phyloP scores from a whole-genome alignment of 2,113 vertebrate genomes.

The Tragelaphus scriptus region DNA sequence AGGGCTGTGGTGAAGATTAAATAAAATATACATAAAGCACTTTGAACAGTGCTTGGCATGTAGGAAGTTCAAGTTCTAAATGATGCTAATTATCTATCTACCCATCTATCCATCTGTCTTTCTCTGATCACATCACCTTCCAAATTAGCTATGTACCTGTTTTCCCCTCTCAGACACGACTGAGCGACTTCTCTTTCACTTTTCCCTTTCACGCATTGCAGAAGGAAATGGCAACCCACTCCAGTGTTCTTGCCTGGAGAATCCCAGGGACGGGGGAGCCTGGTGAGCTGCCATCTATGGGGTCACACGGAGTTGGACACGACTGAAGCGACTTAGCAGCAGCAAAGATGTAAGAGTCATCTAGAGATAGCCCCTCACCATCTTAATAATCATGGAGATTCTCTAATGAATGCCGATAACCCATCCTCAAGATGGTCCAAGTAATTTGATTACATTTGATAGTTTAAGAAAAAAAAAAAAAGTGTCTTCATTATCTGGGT shows the following conservation, averaged over 20 bases:
- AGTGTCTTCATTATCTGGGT: background rate
- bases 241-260: too few relatives aligned
- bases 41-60: background rate
- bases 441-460: background rate
- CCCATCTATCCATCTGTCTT: background rate
- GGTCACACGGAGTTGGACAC: too few relatives aligned
- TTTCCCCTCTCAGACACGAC: background rate
- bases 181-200: too few relatives aligned
- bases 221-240: too few relatives aligned
- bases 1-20: background rate
- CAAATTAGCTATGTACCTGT: background rate
- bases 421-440: background rate
- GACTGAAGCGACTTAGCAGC: too few relatives aligned
- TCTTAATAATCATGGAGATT: background rate
- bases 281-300: too few relatives aligned
- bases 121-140: background rate
- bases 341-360: background rate
- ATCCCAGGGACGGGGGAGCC: too few relatives aligned
- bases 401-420: background rate
- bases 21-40: background rate
- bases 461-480: background rate
- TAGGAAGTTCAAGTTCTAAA: background rate
- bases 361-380: background rate
- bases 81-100: background rate
- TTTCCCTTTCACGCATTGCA: too few relatives aligned